A percentile compares a stretch with the other conserved stretches of the same genome.
Conservation (phyloP, 2,888 invertebrate genomes). For the Slavum lentiscoides region DNA sequence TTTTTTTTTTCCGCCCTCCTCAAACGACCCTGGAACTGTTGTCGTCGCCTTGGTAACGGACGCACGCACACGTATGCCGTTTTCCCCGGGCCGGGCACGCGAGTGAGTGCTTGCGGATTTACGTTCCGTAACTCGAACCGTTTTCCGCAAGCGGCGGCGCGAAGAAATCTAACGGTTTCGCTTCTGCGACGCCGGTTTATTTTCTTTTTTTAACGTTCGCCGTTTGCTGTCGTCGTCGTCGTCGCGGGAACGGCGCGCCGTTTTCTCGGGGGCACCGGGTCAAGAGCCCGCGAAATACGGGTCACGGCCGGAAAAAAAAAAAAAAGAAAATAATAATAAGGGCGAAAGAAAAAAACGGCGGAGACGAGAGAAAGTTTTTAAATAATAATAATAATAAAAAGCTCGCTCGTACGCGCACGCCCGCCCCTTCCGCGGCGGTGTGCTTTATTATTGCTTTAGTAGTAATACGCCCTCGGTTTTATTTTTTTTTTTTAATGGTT, state of each 20-base stretch:
- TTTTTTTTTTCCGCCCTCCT: not conserved
- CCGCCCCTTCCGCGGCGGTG: constrained; percentile 3
- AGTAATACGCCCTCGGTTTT: constrained; percentile 44
- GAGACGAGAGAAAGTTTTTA: constrained; percentile 50
- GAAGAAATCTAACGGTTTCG: too few species aligned
- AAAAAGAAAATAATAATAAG: constrained; percentile 19
- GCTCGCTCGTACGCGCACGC: not conserved
- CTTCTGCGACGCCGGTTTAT: too few species aligned
- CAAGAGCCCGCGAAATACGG: constrained; percentile 38
- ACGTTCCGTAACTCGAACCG: not conserved
- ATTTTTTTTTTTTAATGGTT: constrained; percentile 39
- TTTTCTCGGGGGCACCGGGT: constrained; percentile 48
- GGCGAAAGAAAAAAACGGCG: constrained; percentile 40
- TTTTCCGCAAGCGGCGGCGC: too few species aligned
- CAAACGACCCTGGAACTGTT: constrained; percentile 47
- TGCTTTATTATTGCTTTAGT: constrained; percentile 1
- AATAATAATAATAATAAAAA: constrained; percentile 31
- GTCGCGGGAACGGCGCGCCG: too few species aligned
- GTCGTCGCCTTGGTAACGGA: constrained; percentile 49
- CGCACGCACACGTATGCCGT: not conserved
- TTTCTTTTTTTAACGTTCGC: too few species aligned
- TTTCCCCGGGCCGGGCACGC: constrained; percentile 4
- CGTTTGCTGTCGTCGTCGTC: too few species aligned
- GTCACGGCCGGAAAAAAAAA: constrained; percentile 43
- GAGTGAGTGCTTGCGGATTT: not conserved